Evolutionary conservation across 2,113 vertebrate genomes (phyloP).

Genomic region (Tachysurus fulvidraco): DNA sequence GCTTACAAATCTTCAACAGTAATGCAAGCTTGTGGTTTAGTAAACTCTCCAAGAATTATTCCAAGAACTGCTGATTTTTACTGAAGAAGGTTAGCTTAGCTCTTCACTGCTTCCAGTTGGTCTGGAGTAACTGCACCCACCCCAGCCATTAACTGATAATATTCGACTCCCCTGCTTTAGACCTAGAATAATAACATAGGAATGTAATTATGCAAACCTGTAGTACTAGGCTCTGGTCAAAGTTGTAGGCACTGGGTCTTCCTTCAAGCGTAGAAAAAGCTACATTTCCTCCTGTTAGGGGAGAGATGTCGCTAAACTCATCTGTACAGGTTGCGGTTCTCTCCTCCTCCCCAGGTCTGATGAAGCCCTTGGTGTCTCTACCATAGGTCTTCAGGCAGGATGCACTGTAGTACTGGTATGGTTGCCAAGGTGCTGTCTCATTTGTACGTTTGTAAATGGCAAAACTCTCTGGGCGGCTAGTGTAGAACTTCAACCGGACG

Average conservation of each 20-base stretch:
- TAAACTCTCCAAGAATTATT: too few relatives aligned
- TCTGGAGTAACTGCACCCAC: background rate
- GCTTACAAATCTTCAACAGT: too few relatives aligned
- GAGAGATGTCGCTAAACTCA: conserved; percentile 96
- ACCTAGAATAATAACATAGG: background rate
- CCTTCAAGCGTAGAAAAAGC: conserved; percentile 96
- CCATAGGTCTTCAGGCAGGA: conserved; percentile 84
- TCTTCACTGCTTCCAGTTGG: background rate
- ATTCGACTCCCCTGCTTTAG: too few relatives aligned
- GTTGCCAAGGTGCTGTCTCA: conserved; percentile 75
- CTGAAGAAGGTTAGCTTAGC: too few relatives aligned
- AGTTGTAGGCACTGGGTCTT: conserved; percentile 91
- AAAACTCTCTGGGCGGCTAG: conserved; percentile 92
- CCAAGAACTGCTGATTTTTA: too few relatives aligned
- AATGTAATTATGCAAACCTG: conserved; percentile 73
- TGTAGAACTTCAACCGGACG: conserved; percentile 89
- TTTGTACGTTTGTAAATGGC: conserved; percentile 86
- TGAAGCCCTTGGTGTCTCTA: conserved; percentile 64
- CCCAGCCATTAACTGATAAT: too few relatives aligned
- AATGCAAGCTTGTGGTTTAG: too few relatives aligned
- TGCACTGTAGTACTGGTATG: conserved; percentile 92
- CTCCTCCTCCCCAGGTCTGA: conserved; percentile 82
- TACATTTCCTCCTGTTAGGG: conserved; percentile 89
- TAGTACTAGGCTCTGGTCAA: conserved; percentile 81
- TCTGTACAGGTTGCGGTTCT: conserved; percentile 85